Evolutionary conservation across 2,888 invertebrate species (phyloP).

Genomic region (Crepidodera aurea): DNA sequence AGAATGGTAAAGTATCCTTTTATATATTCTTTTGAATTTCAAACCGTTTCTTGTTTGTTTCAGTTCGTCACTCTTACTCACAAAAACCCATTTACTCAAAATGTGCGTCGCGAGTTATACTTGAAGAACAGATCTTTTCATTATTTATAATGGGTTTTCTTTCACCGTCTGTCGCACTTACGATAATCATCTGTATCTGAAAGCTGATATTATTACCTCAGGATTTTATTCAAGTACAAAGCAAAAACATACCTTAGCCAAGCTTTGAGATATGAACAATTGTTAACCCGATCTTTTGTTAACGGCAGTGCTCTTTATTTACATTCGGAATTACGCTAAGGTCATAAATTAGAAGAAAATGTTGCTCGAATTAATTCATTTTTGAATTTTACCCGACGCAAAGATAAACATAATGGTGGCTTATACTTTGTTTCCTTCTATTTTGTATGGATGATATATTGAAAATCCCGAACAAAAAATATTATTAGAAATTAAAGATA

Average conservation of each 20-base stretch:
- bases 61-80: not conserved
- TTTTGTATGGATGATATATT: no score
- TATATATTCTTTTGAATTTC: not conserved
- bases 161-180: not conserved
- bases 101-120: not conserved
- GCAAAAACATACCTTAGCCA: not conserved
- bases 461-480: no score
- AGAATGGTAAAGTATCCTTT: not conserved
- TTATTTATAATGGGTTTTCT: conserved; percentile 1
- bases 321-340: no score
- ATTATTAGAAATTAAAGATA: no score
- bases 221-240: not conserved
- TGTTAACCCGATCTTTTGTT: not conserved
- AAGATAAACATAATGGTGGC: no score
- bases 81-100: not conserved
- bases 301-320: no score
- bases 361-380: no score
- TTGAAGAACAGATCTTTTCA: not conserved
- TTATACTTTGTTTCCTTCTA: no score
- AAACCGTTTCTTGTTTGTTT: not conserved
- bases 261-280: not conserved
- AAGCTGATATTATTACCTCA: not conserved
- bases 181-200: not conserved
- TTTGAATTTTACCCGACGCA: no score
- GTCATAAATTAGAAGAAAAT: no score